Base-by-base conservation (phyloP, 2,888 invertebrate species). In the Drosophila suboccidentalis region DNA sequence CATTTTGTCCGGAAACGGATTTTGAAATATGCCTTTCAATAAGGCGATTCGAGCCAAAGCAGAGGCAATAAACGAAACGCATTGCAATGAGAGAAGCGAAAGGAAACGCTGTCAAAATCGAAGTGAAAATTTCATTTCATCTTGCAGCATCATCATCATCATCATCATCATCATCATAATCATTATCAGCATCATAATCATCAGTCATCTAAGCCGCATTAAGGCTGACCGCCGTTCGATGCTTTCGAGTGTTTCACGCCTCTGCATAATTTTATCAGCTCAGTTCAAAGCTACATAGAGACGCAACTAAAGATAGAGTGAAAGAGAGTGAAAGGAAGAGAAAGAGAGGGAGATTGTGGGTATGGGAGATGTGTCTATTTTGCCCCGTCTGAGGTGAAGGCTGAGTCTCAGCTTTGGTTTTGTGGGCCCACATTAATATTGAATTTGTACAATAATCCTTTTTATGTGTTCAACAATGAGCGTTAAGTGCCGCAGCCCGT, bases 371-470 rank as follows among this genome's bases (percentile, higher is more conserved):
- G 15, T 46, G 34, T 41, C 32, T 60, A 51, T 46, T 54, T 54
- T 17, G 54, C 22, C 15, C 54, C 15, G 26, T 34, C 46, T 60
- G 41, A 55, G 58, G 51, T 49, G 51, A 63, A 65, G 51, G 43
- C 38, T 36, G 19, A 13, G 44, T 17, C 53, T 15, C 61, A 43
- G 49, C 66, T 63, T 63, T 39, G 73, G 66, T 51, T 61, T 61
- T 61, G 71, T 39, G 54, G 59, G 57, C 74, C 65, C 54, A 71
- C 87, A 85, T 89, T 89, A 89, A 89, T 85, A 87, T 85, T 89
- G 89, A 89, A 87, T 85, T 87, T 89, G 80, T 79, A 80, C 82
- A 82, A 85, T 87, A 89, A 87, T 89, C 85, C 82, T 80, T 80
- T 87, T 88, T 85, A 87, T 84, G 83, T 80, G 78, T 60, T 79